Base-by-base conservation (phyloP, 2,797 vertebrate species). In the Dendrocincla tyrannina region DNA sequence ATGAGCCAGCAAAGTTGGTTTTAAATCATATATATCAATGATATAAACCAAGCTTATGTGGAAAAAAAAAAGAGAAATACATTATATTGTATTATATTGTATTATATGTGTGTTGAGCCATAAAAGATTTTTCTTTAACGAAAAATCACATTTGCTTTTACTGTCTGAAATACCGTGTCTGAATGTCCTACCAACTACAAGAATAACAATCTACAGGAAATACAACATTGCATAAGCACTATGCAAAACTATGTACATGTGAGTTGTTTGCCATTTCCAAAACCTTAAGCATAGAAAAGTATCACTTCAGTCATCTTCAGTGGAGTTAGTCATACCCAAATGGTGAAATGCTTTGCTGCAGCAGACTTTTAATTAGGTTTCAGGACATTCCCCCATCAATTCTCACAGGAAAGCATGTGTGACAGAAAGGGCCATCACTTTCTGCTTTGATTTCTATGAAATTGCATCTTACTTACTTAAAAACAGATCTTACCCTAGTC, bases 231-330 rank as follows among this genome's bases (percentile, higher is more conserved):
- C 50, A 82, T 39, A 33, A 53, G 22, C n/a, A 37, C 27, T 46
- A 7, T 1, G 33, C 11, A 86, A 28, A 72, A 7, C 23, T 55
- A 41, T 7, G 35, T 1, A 1, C 0, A 8, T 4, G 9, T 0
- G 2, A 83, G 39, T 42, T 59, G 46, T 9, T 32, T 63, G 20
- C 33, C 37, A 60, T 17, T 74, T 78, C 19, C 23, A 55, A 75
- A 72, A n/a, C 11, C 56, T 11, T 6, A 2, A 42, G 27, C 27
- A 37, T 0, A 60, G 27, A 33, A 49, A 37, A 37, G 6, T 3
- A 22, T 18, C 37, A 41, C 46, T 27, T 8, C 11, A 53, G 33
- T 10, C 28, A 52, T 18, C 41, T 70, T 56, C 47, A 55, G 30
- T 5, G 13, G 9, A 67, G 24, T 15, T 56, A 67, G 22, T 67